phyloP scores from a whole-genome alignment of 2,113 vertebrate genomes.

The Silurus asotus region DNA sequence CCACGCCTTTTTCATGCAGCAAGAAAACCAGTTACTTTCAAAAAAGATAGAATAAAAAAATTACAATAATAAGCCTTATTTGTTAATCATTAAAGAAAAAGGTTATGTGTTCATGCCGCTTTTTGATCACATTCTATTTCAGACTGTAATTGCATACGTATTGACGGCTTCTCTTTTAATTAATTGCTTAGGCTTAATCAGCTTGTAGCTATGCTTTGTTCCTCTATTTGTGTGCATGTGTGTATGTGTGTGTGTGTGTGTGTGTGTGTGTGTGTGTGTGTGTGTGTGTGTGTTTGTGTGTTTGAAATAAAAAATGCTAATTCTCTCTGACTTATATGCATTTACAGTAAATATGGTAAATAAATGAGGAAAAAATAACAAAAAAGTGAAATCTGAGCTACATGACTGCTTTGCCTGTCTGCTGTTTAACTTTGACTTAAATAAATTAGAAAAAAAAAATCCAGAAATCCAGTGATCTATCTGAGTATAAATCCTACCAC shows the following conservation, averaged over 20 bases:
- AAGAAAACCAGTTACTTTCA: conserved; percentile 69
- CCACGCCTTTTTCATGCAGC: conserved; percentile 67
- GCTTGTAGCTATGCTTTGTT: conserved; percentile 64
- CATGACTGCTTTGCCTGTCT: conserved; percentile 6
- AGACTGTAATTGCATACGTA: conserved; percentile 65
- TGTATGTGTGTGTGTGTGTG: not conserved
- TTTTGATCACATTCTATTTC: conserved; percentile 65
- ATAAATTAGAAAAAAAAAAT: not conserved
- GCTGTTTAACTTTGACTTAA: not conserved
- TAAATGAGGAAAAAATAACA: conserved; percentile 30
- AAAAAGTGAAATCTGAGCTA: conserved; percentile 27
- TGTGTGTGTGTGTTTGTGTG: conserved; percentile 13
- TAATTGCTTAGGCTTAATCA: conserved; percentile 62
- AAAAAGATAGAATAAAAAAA: conserved; percentile 67
- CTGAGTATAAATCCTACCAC: not conserved
- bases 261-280: not conserved
- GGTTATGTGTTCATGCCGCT: conserved; percentile 45
- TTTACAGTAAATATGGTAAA: conserved; percentile 33
- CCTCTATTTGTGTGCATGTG: conserved; percentile 49
- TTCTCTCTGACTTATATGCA: conserved; percentile 58
- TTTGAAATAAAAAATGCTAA: conserved; percentile 62
- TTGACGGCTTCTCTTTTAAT: conserved; percentile 64
- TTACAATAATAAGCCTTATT: conserved; percentile 67
- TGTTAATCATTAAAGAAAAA: conserved; percentile 67
- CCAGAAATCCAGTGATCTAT: not conserved